Evolutionary conservation across 2,797 vertebrate species (phyloP).

Genomic region (Sylvilagus floridanus): DNA sequence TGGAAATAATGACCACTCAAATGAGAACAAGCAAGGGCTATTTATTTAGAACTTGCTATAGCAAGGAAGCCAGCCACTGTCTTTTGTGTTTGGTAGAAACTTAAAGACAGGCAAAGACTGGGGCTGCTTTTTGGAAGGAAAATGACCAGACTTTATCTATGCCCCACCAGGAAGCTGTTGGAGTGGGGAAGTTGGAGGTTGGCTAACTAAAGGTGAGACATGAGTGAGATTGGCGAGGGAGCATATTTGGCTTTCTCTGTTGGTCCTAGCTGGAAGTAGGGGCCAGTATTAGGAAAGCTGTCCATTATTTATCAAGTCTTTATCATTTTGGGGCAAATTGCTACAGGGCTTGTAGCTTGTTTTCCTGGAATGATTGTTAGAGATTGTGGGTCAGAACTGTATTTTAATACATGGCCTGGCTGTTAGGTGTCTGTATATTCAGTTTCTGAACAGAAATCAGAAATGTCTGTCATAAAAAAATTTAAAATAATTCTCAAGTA

Average conservation of each 20-base stretch:
- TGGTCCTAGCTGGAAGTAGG: background rate
- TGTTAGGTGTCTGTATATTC: background rate
- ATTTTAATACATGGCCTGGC: background rate
- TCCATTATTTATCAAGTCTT: background rate
- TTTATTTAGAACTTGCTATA: background rate
- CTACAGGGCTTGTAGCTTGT: background rate
- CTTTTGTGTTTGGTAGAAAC: slow-evolving; percentile 24
- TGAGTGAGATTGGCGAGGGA: background rate
- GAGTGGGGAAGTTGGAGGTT: background rate
- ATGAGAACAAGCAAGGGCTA: background rate
- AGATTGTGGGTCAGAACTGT: background rate
- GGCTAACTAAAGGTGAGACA: background rate
- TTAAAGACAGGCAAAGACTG: background rate
- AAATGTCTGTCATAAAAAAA: background rate
- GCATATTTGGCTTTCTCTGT: background rate
- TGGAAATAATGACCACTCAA: background rate
- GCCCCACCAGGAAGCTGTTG: background rate
- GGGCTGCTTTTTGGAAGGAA: background rate
- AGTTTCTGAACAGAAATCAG: background rate
- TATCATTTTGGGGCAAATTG: background rate
- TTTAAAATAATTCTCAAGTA: background rate
- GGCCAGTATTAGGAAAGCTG: background rate
- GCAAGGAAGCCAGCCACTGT: background rate
- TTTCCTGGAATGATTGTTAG: background rate
- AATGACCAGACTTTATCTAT: background rate